Percentiles rank a stretch among this genome's conserved stretches.
Conservation (phyloP, 92 coral and sea anemone species). For the Epizoanthus ramosus region DNA sequence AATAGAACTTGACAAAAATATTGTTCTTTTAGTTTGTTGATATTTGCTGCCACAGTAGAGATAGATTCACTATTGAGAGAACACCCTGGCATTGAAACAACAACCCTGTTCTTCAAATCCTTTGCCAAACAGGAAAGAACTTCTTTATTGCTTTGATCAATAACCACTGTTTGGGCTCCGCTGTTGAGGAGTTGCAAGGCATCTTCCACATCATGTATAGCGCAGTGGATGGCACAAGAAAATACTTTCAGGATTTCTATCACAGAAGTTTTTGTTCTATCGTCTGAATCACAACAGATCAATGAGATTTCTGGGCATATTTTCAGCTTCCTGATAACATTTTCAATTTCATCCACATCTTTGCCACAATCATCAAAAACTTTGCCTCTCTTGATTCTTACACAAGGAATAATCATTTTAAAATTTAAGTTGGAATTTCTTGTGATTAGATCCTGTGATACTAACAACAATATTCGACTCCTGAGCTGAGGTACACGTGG, state of each 20-base stretch:
- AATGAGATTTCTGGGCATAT: constrained; percentile 46
- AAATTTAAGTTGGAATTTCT: neutral
- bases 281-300: constrained; percentile 23
- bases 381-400: constrained; percentile 34
- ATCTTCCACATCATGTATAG: constrained; percentile 15
- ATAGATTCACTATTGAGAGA: constrained; percentile 16
- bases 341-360: constrained; percentile 18
- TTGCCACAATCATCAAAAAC: constrained; percentile 23
- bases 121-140: constrained; percentile 6
- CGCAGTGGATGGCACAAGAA: constrained; percentile 29
- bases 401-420: constrained; percentile 55
- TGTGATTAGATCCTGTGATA: no score
- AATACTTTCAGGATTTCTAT: constrained; percentile 5
- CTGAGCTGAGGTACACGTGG: constrained; percentile 11
- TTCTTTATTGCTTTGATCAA: constrained; percentile 16
- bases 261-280: constrained; percentile 32
- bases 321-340: constrained; percentile 7
- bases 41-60: neutral
- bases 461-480: no score
- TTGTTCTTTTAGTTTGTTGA: constrained; percentile 24
- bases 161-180: constrained; percentile 34
- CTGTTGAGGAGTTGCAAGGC: constrained; percentile 37
- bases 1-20: neutral
- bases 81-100: neutral
- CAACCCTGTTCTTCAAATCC: constrained; percentile 9